Evolutionary conservation across 2,888 invertebrate genomes (phyloP), one percentile per base, ranked within the genome.

Genomic region (Apodemia zela): DNA sequence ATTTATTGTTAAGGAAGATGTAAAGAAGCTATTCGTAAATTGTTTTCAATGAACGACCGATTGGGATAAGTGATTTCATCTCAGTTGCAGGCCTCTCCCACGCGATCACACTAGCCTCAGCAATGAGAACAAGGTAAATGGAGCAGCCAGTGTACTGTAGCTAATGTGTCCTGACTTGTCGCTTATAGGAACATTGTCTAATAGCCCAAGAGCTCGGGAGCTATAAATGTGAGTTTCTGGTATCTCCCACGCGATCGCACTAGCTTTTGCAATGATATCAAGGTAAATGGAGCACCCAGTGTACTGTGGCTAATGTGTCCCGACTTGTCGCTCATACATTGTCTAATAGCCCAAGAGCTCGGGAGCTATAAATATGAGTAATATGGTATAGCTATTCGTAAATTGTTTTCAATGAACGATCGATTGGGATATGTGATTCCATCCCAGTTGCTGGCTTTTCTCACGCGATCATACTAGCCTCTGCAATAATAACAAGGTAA

Each of bases 281-380:
- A 75, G 75, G 78, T 74, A 81, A 79, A 77, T 80, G 66, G 84
- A 73, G 67, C 80, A 72, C 62, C 69, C 71, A 63, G 60, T 60
- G 71, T 68, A 70, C 69, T 73, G 77, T 68, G 66, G 68, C 69
- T 81, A 81, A 84, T 75, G 68, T 67, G 72, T 70, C 74, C 72
- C 71, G 80, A 75, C 78, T 57, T 57, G 29, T 29, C 29, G 25
- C n/a, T n/a, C 8, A 29, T 57, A 54, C 54, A 29, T n/a, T 29
- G 57, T 29, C 7, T 25, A 21, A n/a, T 45, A 25, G 18, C 6
- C 29, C 47, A 29, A 47, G 38, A 45, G 47, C n/a, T 60, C 8
- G 7, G 25, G 25, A n/a, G n/a, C 29, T 8, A n/a, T 15, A 29
- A 51, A 5, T n/a, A n/a, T n/a, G n/a, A n/a, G n/a, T n/a, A n/a